Conservation (phyloP, 1,140 invertebrate species). For the Pseudomyrmex cubaensis region DNA sequence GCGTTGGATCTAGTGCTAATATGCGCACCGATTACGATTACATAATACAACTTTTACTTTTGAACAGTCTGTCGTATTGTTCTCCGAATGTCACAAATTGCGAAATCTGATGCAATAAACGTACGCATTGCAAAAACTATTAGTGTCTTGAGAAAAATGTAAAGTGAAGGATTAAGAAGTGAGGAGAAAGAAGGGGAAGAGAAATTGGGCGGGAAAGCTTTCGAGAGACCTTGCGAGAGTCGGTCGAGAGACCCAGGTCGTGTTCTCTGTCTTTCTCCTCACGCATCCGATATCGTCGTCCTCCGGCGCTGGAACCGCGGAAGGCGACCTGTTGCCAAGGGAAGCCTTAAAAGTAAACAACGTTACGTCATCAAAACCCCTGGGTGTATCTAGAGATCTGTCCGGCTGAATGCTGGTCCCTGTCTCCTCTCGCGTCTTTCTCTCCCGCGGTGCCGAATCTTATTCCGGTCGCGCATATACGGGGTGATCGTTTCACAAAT, state of each 20-base stretch:
- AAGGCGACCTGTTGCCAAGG: constrained; percentile 79
- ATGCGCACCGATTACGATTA: constrained; percentile 8
- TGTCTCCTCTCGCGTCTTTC: constrained; percentile 58
- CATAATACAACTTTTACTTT: constrained; percentile 53
- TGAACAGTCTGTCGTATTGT: neutral
- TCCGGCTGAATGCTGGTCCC: constrained; percentile 46
- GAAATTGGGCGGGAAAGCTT: constrained; percentile 28
- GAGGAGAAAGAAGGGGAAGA: neutral
- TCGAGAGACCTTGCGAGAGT: constrained; percentile 22
- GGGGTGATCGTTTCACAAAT: constrained; percentile 25
- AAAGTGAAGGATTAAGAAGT: neutral
- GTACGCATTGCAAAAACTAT: neutral
- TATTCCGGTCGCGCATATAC: constrained; percentile 28
- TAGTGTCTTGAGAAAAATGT: constrained; percentile 2
- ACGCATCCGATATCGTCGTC: constrained; percentile 19
- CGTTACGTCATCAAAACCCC: constrained; percentile 73
- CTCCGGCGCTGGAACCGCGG: constrained; percentile 57
- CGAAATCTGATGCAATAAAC: neutral
- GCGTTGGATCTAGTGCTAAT: too few relatives aligned
- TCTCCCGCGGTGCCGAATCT: constrained; percentile 39
- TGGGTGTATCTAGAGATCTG: constrained; percentile 61
- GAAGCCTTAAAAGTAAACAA: constrained; percentile 78
- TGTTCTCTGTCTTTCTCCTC: neutral
- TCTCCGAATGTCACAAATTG: neutral
- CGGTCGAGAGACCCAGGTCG: neutral